Evolutionary conservation across 2,113 vertebrate genomes (phyloP).

Genomic region (Serinus canaria): DNA sequence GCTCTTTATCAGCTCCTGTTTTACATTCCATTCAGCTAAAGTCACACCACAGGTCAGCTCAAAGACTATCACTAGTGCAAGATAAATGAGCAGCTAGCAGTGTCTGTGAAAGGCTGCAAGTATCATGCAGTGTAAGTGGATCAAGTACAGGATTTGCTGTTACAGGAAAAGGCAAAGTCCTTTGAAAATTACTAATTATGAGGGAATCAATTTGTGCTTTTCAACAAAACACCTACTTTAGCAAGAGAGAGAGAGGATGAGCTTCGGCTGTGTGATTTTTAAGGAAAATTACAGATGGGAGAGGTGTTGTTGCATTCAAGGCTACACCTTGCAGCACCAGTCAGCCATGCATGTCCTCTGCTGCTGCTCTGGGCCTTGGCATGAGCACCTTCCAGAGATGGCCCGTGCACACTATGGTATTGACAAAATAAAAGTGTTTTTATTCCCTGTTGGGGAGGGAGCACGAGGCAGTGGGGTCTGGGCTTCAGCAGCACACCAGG

Average conservation of each 20-base stretch:
- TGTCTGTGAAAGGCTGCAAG: neutral
- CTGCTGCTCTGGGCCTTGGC: neutral
- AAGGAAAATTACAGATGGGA: neutral
- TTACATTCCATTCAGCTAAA: slow-evolving; percentile 47
- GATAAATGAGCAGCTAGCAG: slow-evolving; percentile 53
- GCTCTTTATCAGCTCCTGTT: slow-evolving; percentile 47
- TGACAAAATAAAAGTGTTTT: neutral
- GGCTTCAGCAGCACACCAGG: neutral
- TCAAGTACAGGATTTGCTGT: neutral
- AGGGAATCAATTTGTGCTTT: neutral
- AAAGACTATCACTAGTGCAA: slow-evolving; percentile 8
- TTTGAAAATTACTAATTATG: neutral
- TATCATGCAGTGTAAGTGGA: neutral
- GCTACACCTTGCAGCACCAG: neutral
- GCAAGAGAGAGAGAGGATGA: neutral
- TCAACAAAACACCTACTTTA: neutral
- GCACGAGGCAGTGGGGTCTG: rapidly evolving
- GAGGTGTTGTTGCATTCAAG: neutral
- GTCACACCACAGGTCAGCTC: slow-evolving; percentile 27
- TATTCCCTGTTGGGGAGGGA: rapidly evolving
- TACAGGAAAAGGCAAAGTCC: neutral
- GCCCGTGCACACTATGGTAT: rapidly evolving
- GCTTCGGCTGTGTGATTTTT: neutral
- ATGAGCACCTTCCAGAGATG: rapidly evolving
- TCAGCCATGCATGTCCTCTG: neutral